Evolutionary conservation across 2,797 vertebrate species (phyloP).

Genomic region (Pristis pectinata): DNA sequence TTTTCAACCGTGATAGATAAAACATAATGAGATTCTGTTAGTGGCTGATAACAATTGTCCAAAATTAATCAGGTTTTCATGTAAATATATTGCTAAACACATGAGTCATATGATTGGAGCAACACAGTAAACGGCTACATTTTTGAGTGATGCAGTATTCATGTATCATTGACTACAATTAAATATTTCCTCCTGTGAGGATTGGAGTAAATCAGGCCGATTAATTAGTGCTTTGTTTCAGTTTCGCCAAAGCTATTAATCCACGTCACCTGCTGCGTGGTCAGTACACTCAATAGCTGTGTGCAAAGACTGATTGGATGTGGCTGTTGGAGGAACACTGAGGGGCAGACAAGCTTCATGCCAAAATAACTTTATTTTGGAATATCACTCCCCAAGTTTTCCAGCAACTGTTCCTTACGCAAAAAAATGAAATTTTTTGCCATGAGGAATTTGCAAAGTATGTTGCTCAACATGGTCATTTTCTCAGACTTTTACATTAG

Average conservation of each 20-base stretch:
- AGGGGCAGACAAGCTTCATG: neutral
- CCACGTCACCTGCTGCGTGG: neutral
- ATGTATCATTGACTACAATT: neutral
- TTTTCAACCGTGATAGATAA: neutral
- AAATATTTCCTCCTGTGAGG: neutral
- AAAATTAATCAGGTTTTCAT: neutral
- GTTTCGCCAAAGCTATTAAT: neutral
- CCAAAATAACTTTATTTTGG: neutral
- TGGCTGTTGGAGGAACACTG: neutral
- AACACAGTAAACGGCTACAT: neutral
- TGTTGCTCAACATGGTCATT: neutral
- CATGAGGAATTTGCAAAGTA: neutral
- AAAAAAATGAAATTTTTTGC: neutral
- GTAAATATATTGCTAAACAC: neutral
- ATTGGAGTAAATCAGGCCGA: neutral
- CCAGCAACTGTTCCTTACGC: neutral
- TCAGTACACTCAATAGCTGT: neutral
- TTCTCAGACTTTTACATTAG: neutral
- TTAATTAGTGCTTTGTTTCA: neutral
- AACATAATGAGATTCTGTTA: neutral
- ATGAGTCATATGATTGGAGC: neutral
- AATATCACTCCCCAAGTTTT: neutral
- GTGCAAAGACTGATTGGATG: neutral
- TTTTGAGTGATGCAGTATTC: neutral
- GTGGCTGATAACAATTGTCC: neutral